A percentile compares a stretch with the other conserved stretches of the same genome.
These are phyloP conservation scores for Limosa lapponica DNA, from an alignment of 2,797 vertebrate genomes.

Conservation along the genomic window DNA sequence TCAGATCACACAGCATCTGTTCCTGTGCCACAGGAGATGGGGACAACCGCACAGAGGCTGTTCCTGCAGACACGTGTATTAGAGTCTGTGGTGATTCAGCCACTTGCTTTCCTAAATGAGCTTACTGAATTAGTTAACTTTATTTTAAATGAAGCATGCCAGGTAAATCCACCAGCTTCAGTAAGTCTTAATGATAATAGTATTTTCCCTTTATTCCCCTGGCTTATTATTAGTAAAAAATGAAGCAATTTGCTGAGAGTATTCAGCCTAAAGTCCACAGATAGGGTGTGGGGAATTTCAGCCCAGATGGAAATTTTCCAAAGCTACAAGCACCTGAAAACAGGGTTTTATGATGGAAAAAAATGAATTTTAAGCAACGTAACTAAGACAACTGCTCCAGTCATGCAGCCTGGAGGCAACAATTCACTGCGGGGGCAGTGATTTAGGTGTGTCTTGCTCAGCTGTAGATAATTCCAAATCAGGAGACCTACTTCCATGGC, in stretches of 20 bases:
- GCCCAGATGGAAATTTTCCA: background rate
- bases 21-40: background rate
- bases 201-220: background rate
- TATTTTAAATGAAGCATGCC: conserved; percentile 8
- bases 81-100: background rate
- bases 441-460: background rate
- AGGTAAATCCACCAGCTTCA: background rate
- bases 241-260: background rate
- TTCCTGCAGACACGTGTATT: background rate
- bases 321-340: background rate
- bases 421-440: accelerated
- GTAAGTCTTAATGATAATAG: background rate
- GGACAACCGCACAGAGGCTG: background rate
- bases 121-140: background rate
- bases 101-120: background rate
- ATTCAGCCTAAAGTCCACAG: background rate
- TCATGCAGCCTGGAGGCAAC: background rate
- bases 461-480: background rate
- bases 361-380: background rate
- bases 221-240: conserved; percentile 13
- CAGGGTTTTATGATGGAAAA: background rate
- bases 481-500: background rate
- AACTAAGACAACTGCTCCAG: background rate
- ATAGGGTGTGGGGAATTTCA: background rate
- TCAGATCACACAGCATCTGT: background rate